These are phyloP conservation scores for Caenorhabditis doughertyi DNA, from an alignment of 2,888 invertebrate genomes.

Conservation along the genomic window DNA sequence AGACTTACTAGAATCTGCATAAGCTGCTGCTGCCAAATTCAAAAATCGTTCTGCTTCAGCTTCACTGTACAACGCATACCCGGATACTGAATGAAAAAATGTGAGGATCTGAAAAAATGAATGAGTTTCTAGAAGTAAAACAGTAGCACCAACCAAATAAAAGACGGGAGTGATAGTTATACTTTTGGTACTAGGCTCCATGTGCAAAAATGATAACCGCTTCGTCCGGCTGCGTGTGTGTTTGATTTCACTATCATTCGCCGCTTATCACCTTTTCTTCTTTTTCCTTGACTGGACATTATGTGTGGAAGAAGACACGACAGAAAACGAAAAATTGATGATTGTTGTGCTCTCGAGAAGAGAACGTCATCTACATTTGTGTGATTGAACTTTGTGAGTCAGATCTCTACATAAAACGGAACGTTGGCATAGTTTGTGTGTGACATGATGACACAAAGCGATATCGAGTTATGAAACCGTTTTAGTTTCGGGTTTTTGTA, in stretches of 20 bases:
- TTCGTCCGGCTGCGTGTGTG: conserved; percentile 41
- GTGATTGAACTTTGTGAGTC: conserved; percentile 17
- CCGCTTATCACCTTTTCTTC: conserved; percentile 29
- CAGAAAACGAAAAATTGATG: conserved; percentile 4
- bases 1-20: conserved; percentile 62
- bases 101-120: conserved; percentile 14
- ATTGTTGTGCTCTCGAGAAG: not conserved
- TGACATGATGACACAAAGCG: not conserved
- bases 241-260: conserved; percentile 52
- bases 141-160: conserved; percentile 29
- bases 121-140: not conserved
- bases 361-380: conserved; percentile 36
- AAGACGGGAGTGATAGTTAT: conserved; percentile 26
- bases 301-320: not conserved
- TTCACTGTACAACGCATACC: conserved; percentile 66
- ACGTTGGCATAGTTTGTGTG: not conserved
- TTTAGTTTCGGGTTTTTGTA: not conserved
- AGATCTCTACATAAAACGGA: not conserved
- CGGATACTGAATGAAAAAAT: conserved; percentile 20
- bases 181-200: conserved; percentile 53
- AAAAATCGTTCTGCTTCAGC: conserved; percentile 66
- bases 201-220: conserved; percentile 56
- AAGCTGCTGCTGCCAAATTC: conserved; percentile 72
- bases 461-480: not conserved
- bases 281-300: conserved; percentile 43